A percentile compares a stretch with the other conserved stretches of the same genome.
These are phyloP conservation scores for Gracilinanus agilis DNA, from an alignment of 2,113 vertebrate species.

Conservation along the genomic window DNA sequence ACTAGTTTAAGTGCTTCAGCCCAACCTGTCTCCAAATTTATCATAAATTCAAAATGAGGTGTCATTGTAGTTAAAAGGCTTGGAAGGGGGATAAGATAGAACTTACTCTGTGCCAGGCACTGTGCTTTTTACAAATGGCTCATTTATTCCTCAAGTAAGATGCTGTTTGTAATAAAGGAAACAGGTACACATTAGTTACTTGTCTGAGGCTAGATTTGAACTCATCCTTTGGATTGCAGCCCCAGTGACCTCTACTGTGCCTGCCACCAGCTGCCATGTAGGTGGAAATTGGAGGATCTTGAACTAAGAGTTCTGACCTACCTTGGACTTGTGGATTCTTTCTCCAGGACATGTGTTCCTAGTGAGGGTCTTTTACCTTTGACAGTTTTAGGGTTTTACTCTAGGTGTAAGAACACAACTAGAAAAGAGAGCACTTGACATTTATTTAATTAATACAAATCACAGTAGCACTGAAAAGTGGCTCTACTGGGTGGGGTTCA, in stretches of 20 bases:
- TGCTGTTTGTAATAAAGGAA: background rate
- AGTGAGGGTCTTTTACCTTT: no score
- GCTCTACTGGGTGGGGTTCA: slow-evolving; percentile 40
- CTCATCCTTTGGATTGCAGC: background rate
- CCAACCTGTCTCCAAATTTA: background rate
- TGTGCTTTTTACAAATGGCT: background rate
- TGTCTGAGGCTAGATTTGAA: background rate
- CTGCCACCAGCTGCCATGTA: background rate
- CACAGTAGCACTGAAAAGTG: slow-evolving; percentile 61
- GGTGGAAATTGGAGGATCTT: background rate
- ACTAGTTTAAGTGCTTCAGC: background rate
- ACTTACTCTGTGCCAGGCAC: background rate
- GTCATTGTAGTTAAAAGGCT: slow-evolving; percentile 7
- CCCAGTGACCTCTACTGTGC: background rate
- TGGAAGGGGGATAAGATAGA: background rate
- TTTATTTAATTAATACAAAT: slow-evolving; percentile 62
- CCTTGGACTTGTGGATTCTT: background rate
- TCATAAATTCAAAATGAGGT: slow-evolving; percentile 17
- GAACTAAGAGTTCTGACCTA: background rate
- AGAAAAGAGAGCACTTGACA: slow-evolving; percentile 11
- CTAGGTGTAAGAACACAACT: background rate
- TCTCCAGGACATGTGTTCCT: background rate
- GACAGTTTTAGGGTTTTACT: background rate
- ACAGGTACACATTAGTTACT: background rate
- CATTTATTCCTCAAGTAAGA: background rate